A percentile compares a stretch with the other conserved stretches of the same genome.
These are phyloP conservation scores for Pluvialis apricaria DNA, from an alignment of 2,113 vertebrate genomes.

Conservation along the genomic window DNA sequence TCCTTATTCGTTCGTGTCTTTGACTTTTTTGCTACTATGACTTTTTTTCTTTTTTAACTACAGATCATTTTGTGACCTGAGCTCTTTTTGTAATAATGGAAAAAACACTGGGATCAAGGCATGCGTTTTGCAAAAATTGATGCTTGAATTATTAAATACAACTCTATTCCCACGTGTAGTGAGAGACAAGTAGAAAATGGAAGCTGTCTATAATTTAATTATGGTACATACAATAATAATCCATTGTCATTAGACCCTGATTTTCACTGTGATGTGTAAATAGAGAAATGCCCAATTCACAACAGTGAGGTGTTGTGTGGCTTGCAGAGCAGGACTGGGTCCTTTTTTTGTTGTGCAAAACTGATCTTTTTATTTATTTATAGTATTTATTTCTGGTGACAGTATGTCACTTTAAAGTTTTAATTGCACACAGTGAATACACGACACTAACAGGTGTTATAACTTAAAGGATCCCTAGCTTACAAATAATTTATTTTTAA, in stretches of 20 bases:
- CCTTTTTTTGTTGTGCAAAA: not conserved
- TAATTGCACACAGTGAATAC: not conserved
- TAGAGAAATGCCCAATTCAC: not conserved
- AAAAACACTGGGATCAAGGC: not conserved
- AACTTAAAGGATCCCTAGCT: not conserved
- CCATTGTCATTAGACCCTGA: not conserved
- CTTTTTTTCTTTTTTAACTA: not conserved
- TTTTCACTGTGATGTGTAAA: not conserved
- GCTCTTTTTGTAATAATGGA: not conserved
- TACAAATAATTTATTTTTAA: not conserved
- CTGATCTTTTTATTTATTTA: not conserved
- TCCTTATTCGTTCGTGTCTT: not conserved
- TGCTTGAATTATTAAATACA: constrained; percentile 42
- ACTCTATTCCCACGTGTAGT: not conserved
- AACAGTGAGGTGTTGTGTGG: not conserved
- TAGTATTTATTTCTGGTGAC: not conserved
- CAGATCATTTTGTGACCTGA: not conserved
- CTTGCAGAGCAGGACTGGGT: not conserved
- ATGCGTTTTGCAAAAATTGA: constrained; percentile 5
- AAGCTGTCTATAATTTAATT: constrained; percentile 37
- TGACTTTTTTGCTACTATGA: not conserved
- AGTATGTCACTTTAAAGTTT: not conserved
- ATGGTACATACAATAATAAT: constrained; percentile 43
- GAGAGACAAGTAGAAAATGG: constrained; percentile 23
- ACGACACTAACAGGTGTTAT: not conserved